Base-by-base conservation (phyloP, 2,888 invertebrate genomes). In the Busseola fusca region DNA sequence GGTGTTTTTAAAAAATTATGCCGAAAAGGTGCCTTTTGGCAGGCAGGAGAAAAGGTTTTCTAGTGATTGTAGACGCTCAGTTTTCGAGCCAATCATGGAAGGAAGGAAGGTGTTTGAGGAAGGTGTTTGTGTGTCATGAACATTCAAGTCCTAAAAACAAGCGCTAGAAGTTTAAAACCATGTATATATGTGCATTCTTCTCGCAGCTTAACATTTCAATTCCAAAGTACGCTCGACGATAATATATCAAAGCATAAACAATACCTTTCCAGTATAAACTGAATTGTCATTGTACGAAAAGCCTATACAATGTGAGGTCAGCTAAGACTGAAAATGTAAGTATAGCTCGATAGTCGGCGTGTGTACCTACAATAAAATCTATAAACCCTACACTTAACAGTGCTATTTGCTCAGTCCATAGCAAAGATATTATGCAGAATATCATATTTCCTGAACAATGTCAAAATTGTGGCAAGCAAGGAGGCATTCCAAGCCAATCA, bases 381-480 rank as follows among this genome's bases (percentile, higher is more conserved):
- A 69, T 30, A 40, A 59, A 40, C 52, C 7, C 52, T 21, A 21
- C 45, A 37, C 1, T 54, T 48, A 34, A 27, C n/a, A 25, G 7
- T 45, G 37, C 18, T 18, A 67, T 14, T 71, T 64, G 40, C 7
- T 60, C 12, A 64, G 21, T 64, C 56, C 54, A 62, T 40, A 25
- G 37, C 21, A 57, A 54, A 58, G 37, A 25, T 37, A 57, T 37
- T 40, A 64, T 27, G 57, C 60, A 25, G 37, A 63, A 50, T 77
- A 76, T 72, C 58, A 71, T 52, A 72, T 81, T 69, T 59, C 66
- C 27, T 45, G 6, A 60, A 67, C 45, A 69, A 57, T 64, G n/a
- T 25, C 30, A 66, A 66, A 72, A 72, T 54, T 21, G 21, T 45
- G 25, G 9, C 21, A 42, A 52, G 37, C n/a, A 52, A 48, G 63